Conservation (phyloP, 2,797 vertebrate species). For the Pangasius macronema region DNA sequence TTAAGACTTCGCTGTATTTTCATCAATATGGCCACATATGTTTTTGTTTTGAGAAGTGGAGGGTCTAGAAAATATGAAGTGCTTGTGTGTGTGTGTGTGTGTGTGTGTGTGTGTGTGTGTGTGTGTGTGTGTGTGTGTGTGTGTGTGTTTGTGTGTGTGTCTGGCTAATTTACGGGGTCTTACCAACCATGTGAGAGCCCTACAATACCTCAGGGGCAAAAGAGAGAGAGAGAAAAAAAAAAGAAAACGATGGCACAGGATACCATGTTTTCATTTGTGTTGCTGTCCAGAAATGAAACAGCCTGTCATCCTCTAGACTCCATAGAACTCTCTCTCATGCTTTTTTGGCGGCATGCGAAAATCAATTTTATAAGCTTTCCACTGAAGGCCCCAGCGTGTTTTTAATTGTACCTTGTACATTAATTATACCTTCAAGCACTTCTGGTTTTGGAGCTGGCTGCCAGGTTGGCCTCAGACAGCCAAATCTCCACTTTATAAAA, state of each 20-base stretch:
- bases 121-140: conserved; percentile 20
- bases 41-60: conserved; percentile 62
- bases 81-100: conserved; percentile 3
- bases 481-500: conserved; percentile 20
- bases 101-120: not conserved
- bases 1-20: conserved; percentile 46
- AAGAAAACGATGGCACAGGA: conserved; percentile 13
- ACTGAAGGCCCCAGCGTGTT: not conserved
- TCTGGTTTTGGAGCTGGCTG: not conserved
- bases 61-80: conserved; percentile 24
- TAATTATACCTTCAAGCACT: conserved; percentile 16
- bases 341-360: not conserved
- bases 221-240: conserved; percentile 1
- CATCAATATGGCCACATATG: conserved; percentile 58
- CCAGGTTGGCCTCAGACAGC: conserved; percentile 15
- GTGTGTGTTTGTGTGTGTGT: conserved; percentile 17
- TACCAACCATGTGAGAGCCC: not conserved
- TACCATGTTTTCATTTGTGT: not conserved
- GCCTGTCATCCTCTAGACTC: not conserved
- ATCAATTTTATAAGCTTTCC: not conserved
- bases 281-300: conserved; percentile 22
- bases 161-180: conserved; percentile 36
- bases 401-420: not conserved
- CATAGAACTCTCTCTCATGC: not conserved
- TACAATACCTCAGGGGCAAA: not conserved